Percentiles rank a stretch among this genome's conserved stretches.
Evolutionary conservation across 35 echinoderm and acorn worm genomes (phyloP).

Genomic region (Apostichopus japonicus): DNA sequence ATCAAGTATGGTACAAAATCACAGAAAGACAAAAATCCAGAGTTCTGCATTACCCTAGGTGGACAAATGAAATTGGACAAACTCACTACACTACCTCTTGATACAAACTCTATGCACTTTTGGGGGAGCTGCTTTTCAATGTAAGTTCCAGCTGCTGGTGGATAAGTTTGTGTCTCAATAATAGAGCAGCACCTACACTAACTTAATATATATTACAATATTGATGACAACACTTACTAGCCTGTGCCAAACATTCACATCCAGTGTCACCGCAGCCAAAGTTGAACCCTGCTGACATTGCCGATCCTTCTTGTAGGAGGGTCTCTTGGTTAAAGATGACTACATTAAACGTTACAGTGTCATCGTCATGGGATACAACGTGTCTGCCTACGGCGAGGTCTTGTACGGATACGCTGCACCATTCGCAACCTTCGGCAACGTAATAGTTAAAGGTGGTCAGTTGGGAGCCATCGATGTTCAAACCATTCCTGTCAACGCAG

Average conservation of each 20-base stretch:
- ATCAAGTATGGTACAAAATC: no score
- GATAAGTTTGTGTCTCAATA: no score
- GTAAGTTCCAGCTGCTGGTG: no score
- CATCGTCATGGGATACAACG: neutral
- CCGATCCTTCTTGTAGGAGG: slow-evolving; percentile 24
- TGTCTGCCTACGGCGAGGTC: neutral
- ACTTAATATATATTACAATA: no score
- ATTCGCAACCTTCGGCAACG: slow-evolving; percentile 1
- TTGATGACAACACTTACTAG: neutral
- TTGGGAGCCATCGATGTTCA: neutral
- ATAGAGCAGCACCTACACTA: no score
- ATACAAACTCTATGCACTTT: no score
- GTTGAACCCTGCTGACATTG: slow-evolving; percentile 49
- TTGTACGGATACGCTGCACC: slow-evolving; percentile 22
- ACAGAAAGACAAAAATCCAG: no score
- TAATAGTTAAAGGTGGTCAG: slow-evolving; percentile 16
- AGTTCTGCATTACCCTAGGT: no score
- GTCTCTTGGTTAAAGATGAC: slow-evolving; percentile 21
- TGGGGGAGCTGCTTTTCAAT: no score
- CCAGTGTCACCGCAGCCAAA: slow-evolving; percentile 38
- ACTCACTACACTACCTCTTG: no score
- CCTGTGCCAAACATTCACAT: neutral
- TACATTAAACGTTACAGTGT: neutral
- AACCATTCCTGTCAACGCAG: neutral
- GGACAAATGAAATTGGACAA: no score